Evolutionary conservation across 1,140 invertebrate species (phyloP).

Genomic region (Procambarus clarkii): DNA sequence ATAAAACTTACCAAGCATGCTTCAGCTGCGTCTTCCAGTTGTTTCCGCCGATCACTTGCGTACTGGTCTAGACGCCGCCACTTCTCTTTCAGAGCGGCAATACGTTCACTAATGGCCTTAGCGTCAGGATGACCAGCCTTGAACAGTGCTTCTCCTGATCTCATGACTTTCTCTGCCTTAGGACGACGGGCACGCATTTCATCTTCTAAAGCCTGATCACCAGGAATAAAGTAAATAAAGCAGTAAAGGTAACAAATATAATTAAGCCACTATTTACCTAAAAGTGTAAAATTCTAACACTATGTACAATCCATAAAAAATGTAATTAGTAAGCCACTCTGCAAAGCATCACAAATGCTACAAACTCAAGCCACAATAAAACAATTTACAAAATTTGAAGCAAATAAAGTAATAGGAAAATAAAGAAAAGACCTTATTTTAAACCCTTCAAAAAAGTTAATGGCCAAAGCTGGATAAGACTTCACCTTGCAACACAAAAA

Average conservation of each 20-base stretch:
- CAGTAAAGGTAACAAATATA: neutral
- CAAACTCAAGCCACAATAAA: neutral
- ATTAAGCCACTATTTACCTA: no score
- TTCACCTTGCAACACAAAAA: neutral
- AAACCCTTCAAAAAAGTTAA: neutral
- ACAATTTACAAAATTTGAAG: neutral
- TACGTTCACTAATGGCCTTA: constrained; percentile 83
- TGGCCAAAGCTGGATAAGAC: neutral
- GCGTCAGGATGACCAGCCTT: constrained; percentile 86
- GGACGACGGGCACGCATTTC: constrained; percentile 91
- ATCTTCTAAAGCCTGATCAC: constrained; percentile 84
- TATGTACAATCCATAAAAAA: no score
- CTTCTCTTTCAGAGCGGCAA: constrained; percentile 64
- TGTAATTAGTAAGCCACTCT: neutral
- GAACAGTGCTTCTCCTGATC: constrained; percentile 85
- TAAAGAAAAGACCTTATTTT: no score
- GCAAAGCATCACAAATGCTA: neutral
- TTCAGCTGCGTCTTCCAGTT: constrained; percentile 94
- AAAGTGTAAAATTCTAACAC: no score
- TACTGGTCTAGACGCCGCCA: constrained; percentile 84
- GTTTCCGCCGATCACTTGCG: constrained; percentile 87
- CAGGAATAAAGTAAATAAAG: neutral
- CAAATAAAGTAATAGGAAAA: neutral
- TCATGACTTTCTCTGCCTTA: constrained; percentile 86
- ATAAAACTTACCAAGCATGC: constrained; percentile 85